Percentiles rank a stretch among this genome's conserved stretches.
Conservation (phyloP, 2,888 invertebrate genomes). For the Prostheceraeus crozeri region DNA sequence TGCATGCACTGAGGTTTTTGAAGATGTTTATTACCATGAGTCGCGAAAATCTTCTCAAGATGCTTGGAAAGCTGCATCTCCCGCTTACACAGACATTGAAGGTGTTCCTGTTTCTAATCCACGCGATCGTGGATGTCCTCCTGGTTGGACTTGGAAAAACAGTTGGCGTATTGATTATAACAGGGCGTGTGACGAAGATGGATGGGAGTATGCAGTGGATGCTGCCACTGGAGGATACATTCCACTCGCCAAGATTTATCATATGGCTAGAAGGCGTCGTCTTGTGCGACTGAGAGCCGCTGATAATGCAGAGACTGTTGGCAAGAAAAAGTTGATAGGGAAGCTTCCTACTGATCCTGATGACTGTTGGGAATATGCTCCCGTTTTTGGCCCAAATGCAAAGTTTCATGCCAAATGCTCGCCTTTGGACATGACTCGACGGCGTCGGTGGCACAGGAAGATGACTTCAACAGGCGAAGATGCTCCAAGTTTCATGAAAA, state of each 20-base stretch:
- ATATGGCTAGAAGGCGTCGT: conserved; percentile 56
- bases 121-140: conserved; percentile 30
- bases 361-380: conserved; percentile 60
- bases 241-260: conserved; percentile 58
- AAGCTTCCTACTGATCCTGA: conserved; percentile 38
- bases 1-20: conserved; percentile 41
- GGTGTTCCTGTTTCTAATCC: conserved; percentile 30
- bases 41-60: conserved; percentile 48
- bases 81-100: conserved; percentile 35
- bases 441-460: conserved; percentile 58
- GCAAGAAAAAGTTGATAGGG: conserved; percentile 13
- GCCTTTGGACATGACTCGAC: conserved; percentile 57
- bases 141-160: conserved; percentile 44
- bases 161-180: conserved; percentile 58
- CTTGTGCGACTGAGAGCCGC: conserved; percentile 50
- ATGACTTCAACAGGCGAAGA: conserved; percentile 49
- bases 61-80: too few species aligned
- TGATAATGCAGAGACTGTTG: conserved; percentile 13
- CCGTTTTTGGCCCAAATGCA: conserved; percentile 58
- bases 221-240: conserved; percentile 57
- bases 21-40: conserved; percentile 52
- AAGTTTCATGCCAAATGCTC: conserved; percentile 58
- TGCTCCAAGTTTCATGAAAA: conserved; percentile 51
- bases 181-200: conserved; percentile 58
- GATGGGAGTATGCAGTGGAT: conserved; percentile 59